These are phyloP conservation scores for Choristoneura fumiferana DNA, from an alignment of 1,140 invertebrate genomes.

Conservation along the genomic window DNA sequence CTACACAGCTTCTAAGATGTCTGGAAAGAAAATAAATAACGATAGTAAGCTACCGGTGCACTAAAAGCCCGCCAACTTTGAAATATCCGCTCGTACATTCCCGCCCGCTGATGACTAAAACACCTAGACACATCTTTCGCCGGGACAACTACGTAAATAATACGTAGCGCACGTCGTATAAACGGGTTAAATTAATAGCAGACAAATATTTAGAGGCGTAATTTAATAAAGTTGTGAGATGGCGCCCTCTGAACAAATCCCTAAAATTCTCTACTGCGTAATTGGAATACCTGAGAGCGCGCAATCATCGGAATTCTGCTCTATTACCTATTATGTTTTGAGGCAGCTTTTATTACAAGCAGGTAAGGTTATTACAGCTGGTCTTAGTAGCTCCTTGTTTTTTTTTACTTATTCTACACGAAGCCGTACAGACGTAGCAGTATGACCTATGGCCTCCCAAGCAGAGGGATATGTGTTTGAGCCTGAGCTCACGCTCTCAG, in stretches of 20 bases:
- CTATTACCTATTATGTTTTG: constrained; percentile 9
- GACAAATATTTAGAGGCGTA: background rate
- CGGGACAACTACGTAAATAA: background rate
- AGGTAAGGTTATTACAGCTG: too few species aligned
- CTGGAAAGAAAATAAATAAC: constrained; percentile 20
- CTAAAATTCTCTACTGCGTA: constrained; percentile 24
- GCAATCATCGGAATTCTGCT: constrained; percentile 29
- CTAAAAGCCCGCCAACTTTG: constrained; percentile 24
- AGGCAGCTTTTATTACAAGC: background rate
- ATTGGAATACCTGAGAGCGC: constrained; percentile 31
- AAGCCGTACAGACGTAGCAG: too few species aligned
- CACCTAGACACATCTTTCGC: constrained; percentile 7
- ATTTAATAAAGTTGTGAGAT: constrained; percentile 14
- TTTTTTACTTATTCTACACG: too few species aligned
- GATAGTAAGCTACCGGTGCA: constrained; percentile 11
- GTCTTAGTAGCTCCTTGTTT: too few species aligned
- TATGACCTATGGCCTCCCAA: too few species aligned
- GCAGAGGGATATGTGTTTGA: too few species aligned
- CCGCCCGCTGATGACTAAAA: constrained; percentile 11
- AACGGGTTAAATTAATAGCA: background rate
- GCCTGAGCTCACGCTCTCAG: too few species aligned
- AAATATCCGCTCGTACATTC: constrained; percentile 17
- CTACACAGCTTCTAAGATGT: constrained; percentile 3
- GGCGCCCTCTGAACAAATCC: constrained; percentile 9
- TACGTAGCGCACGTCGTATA: background rate